Conservation (phyloP, 2,888 invertebrate species). For the Auanema freiburgensis region DNA sequence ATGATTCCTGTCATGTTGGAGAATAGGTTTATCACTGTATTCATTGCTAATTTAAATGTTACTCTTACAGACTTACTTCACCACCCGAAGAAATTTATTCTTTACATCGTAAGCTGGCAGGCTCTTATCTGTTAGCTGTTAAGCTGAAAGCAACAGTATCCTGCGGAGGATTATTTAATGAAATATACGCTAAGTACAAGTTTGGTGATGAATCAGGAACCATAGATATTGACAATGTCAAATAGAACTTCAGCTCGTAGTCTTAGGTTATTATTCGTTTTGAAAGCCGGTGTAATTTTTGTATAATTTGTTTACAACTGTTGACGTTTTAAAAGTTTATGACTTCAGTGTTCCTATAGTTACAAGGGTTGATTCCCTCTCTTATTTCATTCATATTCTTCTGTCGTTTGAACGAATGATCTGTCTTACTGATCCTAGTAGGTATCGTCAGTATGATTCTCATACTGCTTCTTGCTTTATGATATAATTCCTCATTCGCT, state of each 20-base stretch:
- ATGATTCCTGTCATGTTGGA: constrained; percentile 89
- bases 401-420: too few species aligned
- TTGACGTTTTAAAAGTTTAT: too few species aligned
- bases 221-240: constrained; percentile 43
- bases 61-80: constrained; percentile 77
- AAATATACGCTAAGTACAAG: constrained; percentile 49
- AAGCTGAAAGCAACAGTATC: constrained; percentile 61
- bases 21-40: constrained; percentile 69
- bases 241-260: background rate
- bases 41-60: background rate
- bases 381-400: background rate
- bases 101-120: constrained; percentile 91
- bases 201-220: constrained; percentile 52
- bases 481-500: too few species aligned
- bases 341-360: too few species aligned
- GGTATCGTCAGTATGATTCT: too few species aligned
- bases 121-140: constrained; percentile 67
- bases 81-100: constrained; percentile 99
- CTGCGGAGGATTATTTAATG: constrained; percentile 57
- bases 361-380: too few species aligned
- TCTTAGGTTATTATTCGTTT: too few species aligned
- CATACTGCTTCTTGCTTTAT: too few species aligned
- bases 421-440: too few species aligned
- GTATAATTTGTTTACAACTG: too few species aligned
- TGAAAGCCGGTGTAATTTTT: too few species aligned